These are phyloP conservation scores for Notocelia uddmanniana DNA, from an alignment of 2,888 invertebrate species.

Conservation along the genomic window DNA sequence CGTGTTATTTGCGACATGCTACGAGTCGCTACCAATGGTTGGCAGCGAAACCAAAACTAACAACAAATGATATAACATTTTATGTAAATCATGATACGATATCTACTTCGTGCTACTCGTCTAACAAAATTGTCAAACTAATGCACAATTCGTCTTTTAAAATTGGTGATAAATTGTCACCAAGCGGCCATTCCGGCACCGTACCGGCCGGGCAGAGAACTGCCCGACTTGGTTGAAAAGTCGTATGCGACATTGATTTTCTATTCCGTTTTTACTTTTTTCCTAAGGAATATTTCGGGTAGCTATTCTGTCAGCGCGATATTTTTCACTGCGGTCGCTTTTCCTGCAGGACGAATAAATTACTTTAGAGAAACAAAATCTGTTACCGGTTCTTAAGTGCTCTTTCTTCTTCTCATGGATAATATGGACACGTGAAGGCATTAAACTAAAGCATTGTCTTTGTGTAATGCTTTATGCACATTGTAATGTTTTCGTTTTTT, in stretches of 20 bases:
- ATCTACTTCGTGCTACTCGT: no score
- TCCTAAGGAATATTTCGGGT: not conserved
- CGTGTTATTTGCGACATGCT: no score
- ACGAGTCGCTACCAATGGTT: no score
- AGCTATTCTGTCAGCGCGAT: not conserved
- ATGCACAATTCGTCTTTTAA: slow-evolving; percentile 14
- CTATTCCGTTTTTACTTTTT: not conserved
- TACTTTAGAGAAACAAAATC: not conserved
- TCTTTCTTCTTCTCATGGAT: not conserved
- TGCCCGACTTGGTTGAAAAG: not conserved
- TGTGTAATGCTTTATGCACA: no score
- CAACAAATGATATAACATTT: no score
- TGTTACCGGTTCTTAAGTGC: not conserved
- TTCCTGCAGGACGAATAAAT: not conserved
- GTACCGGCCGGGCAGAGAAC: not conserved
- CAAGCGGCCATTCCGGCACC: slow-evolving; percentile 10
- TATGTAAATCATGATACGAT: no score
- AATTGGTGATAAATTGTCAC: slow-evolving; percentile 35
- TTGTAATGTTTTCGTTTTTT: no score
- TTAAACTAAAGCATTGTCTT: no score
- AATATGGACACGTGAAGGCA: not conserved
- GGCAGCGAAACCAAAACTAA: no score
- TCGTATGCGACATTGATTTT: not conserved
- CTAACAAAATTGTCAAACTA: not conserved
- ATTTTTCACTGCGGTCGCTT: slow-evolving; percentile 1